Evolutionary conservation across 2,888 invertebrate species (phyloP).

Genomic region (Nephrocerus scutellatus): DNA sequence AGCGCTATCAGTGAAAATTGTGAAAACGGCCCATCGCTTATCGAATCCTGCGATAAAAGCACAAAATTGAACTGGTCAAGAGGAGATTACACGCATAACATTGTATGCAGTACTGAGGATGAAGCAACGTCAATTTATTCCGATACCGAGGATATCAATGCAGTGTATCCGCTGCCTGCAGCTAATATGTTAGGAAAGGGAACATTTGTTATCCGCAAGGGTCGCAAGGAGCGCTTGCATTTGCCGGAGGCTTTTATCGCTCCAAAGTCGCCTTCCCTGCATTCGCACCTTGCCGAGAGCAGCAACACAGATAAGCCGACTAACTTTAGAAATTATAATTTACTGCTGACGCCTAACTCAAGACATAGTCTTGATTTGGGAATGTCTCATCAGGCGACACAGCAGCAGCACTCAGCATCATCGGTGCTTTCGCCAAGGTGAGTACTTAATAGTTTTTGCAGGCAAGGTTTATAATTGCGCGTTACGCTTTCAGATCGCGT

Average conservation of each 20-base stretch:
- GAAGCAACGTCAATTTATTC: slow-evolving; percentile 64
- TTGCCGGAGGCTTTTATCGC: slow-evolving; percentile 49
- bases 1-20: too few species aligned
- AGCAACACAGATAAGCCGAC: too few species aligned
- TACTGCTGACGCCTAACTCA: slow-evolving; percentile 51
- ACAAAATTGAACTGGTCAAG: not conserved
- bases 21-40: too few species aligned
- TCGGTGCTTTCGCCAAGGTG: slow-evolving; percentile 8
- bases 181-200: slow-evolving; percentile 56
- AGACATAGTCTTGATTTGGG: slow-evolving; percentile 64
- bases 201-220: slow-evolving; percentile 74
- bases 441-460: not conserved
- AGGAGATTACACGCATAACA: too few species aligned
- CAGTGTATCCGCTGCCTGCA: slow-evolving; percentile 34
- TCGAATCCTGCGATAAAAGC: too few species aligned
- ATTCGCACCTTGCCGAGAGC: slow-evolving; percentile 56
- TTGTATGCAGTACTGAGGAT: slow-evolving; percentile 60
- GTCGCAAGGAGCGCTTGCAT: slow-evolving; percentile 61
- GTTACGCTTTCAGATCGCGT: too few species aligned
- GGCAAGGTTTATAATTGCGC: slow-evolving; percentile 26
- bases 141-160: slow-evolving; percentile 47
- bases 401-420: slow-evolving; percentile 20
- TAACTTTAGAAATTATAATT: not conserved
- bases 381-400: slow-evolving; percentile 51
- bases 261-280: slow-evolving; percentile 51